Evolutionary conservation across 2,888 invertebrate genomes (phyloP), one percentile per base, ranked within the genome.

Genomic region (Monoplex corrugatus): DNA sequence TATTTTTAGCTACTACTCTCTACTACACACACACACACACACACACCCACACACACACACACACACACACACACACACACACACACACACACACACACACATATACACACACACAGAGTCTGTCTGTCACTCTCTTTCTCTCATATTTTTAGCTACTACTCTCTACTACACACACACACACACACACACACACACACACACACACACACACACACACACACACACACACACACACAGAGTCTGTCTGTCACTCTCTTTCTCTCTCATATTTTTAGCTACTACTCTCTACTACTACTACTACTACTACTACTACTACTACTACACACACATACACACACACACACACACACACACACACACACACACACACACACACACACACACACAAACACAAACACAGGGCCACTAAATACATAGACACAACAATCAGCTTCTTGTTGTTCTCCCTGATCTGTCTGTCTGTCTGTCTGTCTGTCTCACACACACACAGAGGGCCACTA

Each of bases 41-140:
- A 19, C 78, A 80, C 78, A 80, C 78, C 10, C 78, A 40, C 78
- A 78, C 78, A 40, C 78, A 78, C 78, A 80, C 78, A 80, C 78
- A 80, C 40, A 80, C 38, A 23, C 40, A 40, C 78, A n/a, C 78
- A 43, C 78, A 13, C 38, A 8, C 78, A 40, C 78, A 40, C 78
- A 40, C 40, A 78, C 40, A 10, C 78, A 78, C 78, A n/a, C 78
- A 43, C 78, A 23, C 40, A 80, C 40, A 23, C 40, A 40, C 43
- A 40, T 23, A 40, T 40, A 78, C 23, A 16, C 78, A 6, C 78
- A 78, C 78, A 38, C 38, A 40, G 16, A 80, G 6, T 80, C 80
- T 3, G n/a, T 80, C 13, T 80, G 3, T 80, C 80, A 38, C 38
- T 80, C 80, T 80, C 40, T 40, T 40, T 80, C 80, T 5, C 80